Percentiles rank a stretch among this genome's conserved stretches.
Evolutionary conservation across 2,797 vertebrate genomes (phyloP).

Genomic region (Remorina albescens): DNA sequence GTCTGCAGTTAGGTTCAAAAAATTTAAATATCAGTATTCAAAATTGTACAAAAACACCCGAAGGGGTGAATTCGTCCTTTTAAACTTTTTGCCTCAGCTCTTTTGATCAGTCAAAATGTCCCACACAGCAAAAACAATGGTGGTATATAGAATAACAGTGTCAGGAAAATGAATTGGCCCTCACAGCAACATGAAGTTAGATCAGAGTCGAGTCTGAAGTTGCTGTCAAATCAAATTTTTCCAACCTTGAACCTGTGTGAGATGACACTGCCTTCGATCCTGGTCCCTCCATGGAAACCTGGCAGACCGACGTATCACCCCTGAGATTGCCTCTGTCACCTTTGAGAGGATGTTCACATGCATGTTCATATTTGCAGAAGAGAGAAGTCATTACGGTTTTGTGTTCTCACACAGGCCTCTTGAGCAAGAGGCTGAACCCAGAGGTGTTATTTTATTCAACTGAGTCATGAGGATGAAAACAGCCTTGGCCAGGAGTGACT

Average conservation of each 20-base stretch:
- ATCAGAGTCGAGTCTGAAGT: constrained; percentile 20
- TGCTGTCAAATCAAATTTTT: constrained; percentile 37
- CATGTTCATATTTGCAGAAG: constrained; percentile 47
- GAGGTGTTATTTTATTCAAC: constrained; percentile 58
- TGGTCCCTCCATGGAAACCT: neutral
- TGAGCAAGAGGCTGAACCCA: constrained; percentile 53
- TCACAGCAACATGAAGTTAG: constrained; percentile 19
- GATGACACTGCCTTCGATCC: neutral
- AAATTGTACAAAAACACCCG: neutral
- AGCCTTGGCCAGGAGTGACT: neutral
- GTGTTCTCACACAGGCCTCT: constrained; percentile 46
- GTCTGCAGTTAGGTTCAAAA: too few species aligned
- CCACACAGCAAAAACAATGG: neutral
- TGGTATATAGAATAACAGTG: constrained; percentile 3
- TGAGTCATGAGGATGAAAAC: constrained; percentile 60
- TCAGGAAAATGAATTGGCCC: constrained; percentile 2
- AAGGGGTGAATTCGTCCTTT: neutral
- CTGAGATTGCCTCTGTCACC: constrained; percentile 20
- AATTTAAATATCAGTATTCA: neutral
- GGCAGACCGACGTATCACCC: constrained; percentile 17
- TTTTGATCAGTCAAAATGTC: neutral
- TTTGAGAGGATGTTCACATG: constrained; percentile 32
- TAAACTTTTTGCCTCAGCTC: neutral
- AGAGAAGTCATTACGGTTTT: constrained; percentile 51
- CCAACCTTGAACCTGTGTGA: neutral